Evolutionary conservation across 1,140 invertebrate species (phyloP).

Genomic region (Polypedilum pembai): DNA sequence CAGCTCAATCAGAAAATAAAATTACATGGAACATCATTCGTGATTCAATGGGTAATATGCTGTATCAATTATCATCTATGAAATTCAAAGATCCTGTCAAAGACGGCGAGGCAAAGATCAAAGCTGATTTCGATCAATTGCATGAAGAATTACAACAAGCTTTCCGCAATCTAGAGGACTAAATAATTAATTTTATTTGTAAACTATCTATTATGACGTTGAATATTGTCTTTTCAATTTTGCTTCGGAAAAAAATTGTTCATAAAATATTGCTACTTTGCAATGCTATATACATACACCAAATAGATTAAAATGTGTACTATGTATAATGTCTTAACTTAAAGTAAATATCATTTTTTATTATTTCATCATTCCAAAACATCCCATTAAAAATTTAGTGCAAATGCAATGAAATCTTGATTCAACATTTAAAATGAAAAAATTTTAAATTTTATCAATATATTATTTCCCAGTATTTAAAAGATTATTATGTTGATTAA

Average conservation of each 20-base stretch:
- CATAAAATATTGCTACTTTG: background rate
- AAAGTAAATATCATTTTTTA: background rate
- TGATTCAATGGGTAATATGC: conserved; percentile 90
- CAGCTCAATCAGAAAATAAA: conserved; percentile 97
- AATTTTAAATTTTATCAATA: too few relatives aligned
- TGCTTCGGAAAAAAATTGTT: background rate
- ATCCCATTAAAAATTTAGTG: too few relatives aligned
- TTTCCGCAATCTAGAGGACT: conserved; percentile 98
- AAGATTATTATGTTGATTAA: too few relatives aligned
- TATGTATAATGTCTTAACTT: background rate
- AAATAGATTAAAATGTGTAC: background rate
- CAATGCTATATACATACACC: background rate
- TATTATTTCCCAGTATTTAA: too few relatives aligned
- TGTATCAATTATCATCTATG: conserved; percentile 98
- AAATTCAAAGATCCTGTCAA: conserved; percentile 99
- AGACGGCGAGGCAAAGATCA: conserved; percentile 96
- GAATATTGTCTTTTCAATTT: background rate
- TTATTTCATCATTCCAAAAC: background rate
- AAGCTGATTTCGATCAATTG: conserved; percentile 91
- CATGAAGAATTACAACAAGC: conserved; percentile 92
- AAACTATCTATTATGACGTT: conserved; percentile 24
- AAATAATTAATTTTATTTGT: conserved; percentile 46
- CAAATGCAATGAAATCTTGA: too few relatives aligned
- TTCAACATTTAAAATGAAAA: too few relatives aligned
- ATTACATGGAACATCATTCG: conserved; percentile 97